Percentiles rank a stretch among this genome's conserved stretches.
Conservation (phyloP, 1,140 invertebrate genomes). For the Musca vetustissima region DNA sequence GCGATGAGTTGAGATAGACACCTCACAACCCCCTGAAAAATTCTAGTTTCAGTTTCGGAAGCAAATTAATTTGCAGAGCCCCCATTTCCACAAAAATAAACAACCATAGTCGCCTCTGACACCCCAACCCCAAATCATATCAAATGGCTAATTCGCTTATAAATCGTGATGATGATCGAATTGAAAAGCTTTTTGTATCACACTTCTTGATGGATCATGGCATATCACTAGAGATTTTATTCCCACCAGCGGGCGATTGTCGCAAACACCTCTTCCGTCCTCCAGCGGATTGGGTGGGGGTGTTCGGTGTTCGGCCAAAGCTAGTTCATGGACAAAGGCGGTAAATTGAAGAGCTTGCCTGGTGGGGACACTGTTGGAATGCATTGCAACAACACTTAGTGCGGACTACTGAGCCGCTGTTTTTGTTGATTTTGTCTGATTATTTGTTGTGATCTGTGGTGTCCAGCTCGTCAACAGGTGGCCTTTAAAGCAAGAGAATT, state of each 20-base stretch:
- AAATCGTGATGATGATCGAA: background rate
- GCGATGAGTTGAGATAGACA: background rate
- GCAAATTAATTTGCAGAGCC: conserved; percentile 10
- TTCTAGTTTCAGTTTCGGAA: background rate
- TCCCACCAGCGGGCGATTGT: conserved; percentile 9
- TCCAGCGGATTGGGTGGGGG: background rate
- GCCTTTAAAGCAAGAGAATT: background rate
- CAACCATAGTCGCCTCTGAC: background rate
- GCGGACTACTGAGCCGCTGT: background rate
- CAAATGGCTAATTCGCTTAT: conserved; percentile 4
- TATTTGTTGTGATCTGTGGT: conserved; percentile 11
- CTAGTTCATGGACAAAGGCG: too few species aligned
- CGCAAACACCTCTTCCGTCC: background rate
- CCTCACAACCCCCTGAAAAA: background rate
- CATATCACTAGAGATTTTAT: background rate
- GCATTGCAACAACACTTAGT: background rate
- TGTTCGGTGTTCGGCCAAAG: too few species aligned
- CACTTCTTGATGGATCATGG: background rate
- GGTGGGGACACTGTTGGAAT: background rate
- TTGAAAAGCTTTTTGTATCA: conserved; percentile 12
- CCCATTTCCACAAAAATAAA: background rate
- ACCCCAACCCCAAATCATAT: background rate
- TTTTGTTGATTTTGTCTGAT: background rate
- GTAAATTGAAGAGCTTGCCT: background rate
- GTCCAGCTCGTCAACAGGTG: conserved; percentile 9